phyloP scores from a whole-genome alignment of 2,113 vertebrate genomes.

The Gadus chalcogrammus region DNA sequence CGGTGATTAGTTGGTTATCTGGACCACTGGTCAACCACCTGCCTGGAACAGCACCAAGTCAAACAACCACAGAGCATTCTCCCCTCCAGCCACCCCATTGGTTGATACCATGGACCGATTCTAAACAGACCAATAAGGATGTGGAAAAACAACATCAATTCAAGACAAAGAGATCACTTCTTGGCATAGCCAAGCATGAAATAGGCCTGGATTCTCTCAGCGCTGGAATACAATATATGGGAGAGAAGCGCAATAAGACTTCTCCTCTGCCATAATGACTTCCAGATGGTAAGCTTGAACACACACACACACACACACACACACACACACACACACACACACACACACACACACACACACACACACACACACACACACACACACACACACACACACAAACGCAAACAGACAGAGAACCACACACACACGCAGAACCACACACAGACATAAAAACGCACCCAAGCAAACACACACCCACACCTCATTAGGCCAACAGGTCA shows the following conservation, averaged over 20 bases:
- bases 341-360: background rate
- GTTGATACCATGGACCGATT: constrained; percentile 36
- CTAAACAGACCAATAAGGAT: constrained; percentile 35
- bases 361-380: constrained; percentile 9
- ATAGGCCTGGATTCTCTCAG: constrained; percentile 8
- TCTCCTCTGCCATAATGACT: constrained; percentile 52
- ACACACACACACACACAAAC: background rate
- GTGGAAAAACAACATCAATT: constrained; percentile 37
- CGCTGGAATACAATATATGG: constrained; percentile 28
- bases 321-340: background rate
- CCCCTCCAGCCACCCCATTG: constrained; percentile 8
- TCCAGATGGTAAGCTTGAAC: constrained; percentile 39
- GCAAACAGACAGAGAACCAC: background rate
- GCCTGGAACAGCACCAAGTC: constrained; percentile 34
- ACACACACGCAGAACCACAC: background rate
- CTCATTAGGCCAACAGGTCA: constrained; percentile 13
- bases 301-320: constrained; percentile 6
- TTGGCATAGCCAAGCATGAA: constrained; percentile 30
- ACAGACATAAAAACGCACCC: background rate
- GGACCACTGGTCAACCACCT: constrained; percentile 19
- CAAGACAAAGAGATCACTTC: constrained; percentile 42
- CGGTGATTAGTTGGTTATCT: too few species aligned
- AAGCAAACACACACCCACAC: background rate
- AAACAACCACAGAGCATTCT: constrained; percentile 33
- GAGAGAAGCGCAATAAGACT: constrained; percentile 26